These are phyloP conservation scores for Lochmaea crataegi DNA, from an alignment of 2,888 invertebrate genomes.

Conservation along the genomic window DNA sequence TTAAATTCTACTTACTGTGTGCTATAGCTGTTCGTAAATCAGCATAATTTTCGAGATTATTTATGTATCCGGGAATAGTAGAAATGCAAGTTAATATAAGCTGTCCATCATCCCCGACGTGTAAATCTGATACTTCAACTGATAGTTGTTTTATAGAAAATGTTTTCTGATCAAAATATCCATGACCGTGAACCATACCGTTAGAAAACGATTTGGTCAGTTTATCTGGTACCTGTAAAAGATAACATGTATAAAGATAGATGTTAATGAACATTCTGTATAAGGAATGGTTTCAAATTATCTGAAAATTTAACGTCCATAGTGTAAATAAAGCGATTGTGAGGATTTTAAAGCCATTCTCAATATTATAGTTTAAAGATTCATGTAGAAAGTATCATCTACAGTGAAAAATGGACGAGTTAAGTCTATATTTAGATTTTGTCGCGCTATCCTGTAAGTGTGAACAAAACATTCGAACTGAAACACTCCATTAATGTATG, in stretches of 20 bases:
- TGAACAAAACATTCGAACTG: no score
- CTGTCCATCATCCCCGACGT: conserved; percentile 76
- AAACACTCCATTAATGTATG: no score
- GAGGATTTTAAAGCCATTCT: no score
- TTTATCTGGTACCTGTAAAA: conserved; percentile 62
- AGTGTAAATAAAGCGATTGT: no score
- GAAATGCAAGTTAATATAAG: conserved; percentile 81
- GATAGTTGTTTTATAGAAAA: conserved; percentile 77
- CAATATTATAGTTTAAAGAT: no score
- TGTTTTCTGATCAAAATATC: conserved; percentile 63
- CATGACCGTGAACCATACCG: conserved; percentile 69
- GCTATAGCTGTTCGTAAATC: conserved; percentile 80
- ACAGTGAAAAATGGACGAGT: no score
- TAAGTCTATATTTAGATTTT: no score
- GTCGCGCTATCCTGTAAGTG: not conserved
- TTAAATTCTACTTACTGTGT: conserved; percentile 70
- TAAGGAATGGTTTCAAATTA: no score
- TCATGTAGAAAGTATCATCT: no score
- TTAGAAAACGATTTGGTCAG: conserved; percentile 64
- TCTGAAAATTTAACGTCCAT: no score
- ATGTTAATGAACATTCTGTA: not conserved
- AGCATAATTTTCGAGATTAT: conserved; percentile 78
- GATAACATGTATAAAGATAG: not conserved
- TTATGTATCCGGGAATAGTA: conserved; percentile 81
- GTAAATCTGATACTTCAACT: conserved; percentile 78